Evolutionary conservation across 1,140 invertebrate species (phyloP).

Genomic region (Pantala flavescens): DNA sequence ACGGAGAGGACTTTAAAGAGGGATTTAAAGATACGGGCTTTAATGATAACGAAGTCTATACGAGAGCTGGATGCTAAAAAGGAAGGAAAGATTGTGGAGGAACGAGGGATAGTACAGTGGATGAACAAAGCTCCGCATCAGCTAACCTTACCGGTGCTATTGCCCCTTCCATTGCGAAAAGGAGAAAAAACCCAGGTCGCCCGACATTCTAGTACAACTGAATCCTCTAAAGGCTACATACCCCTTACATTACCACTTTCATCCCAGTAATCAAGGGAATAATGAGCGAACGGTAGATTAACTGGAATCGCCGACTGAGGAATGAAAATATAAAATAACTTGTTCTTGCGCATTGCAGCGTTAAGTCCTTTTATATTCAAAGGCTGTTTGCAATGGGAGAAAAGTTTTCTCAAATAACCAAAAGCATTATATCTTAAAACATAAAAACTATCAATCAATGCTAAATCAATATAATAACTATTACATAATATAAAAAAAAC

Average conservation of each 20-base stretch:
- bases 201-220: not conserved
- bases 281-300: not conserved
- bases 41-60: conserved; percentile 7
- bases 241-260: not conserved
- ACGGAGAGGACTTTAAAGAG: not conserved
- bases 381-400: too few relatives aligned
- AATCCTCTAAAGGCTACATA: not conserved
- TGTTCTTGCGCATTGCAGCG: too few relatives aligned
- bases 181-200: not conserved
- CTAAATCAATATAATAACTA: too few relatives aligned
- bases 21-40: not conserved
- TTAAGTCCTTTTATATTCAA: too few relatives aligned
- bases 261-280: not conserved
- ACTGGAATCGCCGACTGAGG: too few relatives aligned
- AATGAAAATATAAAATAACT: too few relatives aligned
- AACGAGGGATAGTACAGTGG: not conserved
- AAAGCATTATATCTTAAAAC: too few relatives aligned
- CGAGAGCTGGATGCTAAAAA: not conserved
- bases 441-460: too few relatives aligned
- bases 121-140: not conserved
- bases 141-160: not conserved
- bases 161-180: not conserved
- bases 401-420: too few relatives aligned
- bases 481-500: too few relatives aligned
- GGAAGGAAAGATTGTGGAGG: not conserved